Base-by-base conservation (phyloP, 2,113 vertebrate genomes). In the Fukomys damarensis region DNA sequence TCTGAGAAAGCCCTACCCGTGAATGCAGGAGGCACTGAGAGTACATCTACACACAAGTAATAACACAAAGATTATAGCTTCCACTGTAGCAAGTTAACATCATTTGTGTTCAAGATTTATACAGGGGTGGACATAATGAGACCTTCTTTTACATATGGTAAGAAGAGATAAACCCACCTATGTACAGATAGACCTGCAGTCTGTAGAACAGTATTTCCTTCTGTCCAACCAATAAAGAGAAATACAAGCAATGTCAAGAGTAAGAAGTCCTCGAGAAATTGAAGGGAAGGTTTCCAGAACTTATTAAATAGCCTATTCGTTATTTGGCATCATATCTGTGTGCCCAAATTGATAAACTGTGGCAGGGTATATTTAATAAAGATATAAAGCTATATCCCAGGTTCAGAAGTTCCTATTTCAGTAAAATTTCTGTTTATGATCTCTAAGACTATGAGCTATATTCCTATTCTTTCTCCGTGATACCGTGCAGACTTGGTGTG, bases 111-210 rank as follows among this genome's bases (percentile, higher is more conserved):
- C 4, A 77, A 59, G 22, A 2, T n/a, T 5, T 74, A 49, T 6
- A 6, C 35, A 52, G 26, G 12, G 8, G 22, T 30, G 35, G 7
- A 61, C 28, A 70, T n/a, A 74, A 30, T 20, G 46, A 30, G 8
- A 0, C 6, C 8, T 76, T 76, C 63, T 41, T 58, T 16, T 76
- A 35, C 17, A 49, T 54, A 26, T 13, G 38, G 16, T 4, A 19
- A n/a, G 13, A 89, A 3, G 17, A 26, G 5, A 52, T 0, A 11
- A 7, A 46, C 1, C 14, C 35, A 38, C 0, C 4, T 3, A 3
- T 30, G 41, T 28, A 7, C 6, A 76, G 41, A 6, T 46, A 76
- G 41, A 6, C 13, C 46, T 79, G 26, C 32, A 28, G 32, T 13
- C 43, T 17, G n/a, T 49, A 16, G 13, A 66, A 2, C 11, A 46